phyloP scores from a whole-genome alignment of 2,888 invertebrate genomes.

The Zygothrica quintamaculata region DNA sequence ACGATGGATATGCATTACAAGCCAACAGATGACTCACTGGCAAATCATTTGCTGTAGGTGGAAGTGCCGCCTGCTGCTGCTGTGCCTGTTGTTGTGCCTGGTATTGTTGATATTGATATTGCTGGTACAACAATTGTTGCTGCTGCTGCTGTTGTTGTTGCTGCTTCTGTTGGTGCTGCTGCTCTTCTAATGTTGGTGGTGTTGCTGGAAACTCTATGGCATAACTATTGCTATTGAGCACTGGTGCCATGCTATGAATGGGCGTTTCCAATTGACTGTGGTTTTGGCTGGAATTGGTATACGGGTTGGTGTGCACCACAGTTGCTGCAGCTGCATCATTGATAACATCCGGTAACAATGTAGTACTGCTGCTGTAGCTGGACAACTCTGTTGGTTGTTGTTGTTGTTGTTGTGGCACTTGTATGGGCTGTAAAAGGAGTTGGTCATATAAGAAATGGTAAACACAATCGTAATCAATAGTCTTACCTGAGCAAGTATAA shows the following conservation, averaged over 20 bases:
- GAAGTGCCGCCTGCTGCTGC: conserved; percentile 21
- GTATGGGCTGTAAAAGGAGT: conserved; percentile 67
- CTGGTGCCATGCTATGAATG: conserved; percentile 3
- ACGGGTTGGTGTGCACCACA: conserved; percentile 22
- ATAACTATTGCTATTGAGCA: conserved; percentile 64
- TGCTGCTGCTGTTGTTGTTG: conserved; percentile 53
- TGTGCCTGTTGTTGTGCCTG: conserved; percentile 43
- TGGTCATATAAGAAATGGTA: neutral
- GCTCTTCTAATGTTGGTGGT: conserved; percentile 54
- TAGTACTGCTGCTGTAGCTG: conserved; percentile 20
- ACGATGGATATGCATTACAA: conserved; percentile 82
- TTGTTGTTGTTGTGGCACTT: conserved; percentile 75
- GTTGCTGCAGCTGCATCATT: conserved; percentile 68
- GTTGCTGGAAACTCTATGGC: conserved; percentile 82
- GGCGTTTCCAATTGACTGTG: conserved; percentile 15
- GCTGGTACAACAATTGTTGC: conserved; percentile 54
- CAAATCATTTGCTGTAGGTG: conserved; percentile 61
- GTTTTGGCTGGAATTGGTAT: conserved; percentile 45
- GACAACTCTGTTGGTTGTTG: conserved; percentile 48
- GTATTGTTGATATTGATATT: conserved; percentile 51
- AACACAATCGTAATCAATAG: no score
- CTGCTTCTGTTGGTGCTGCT: conserved; percentile 44
- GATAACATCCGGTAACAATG: conserved; percentile 68
- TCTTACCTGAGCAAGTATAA: conserved; percentile 81
- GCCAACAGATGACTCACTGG: conserved; percentile 81